Conservation (phyloP, 1,140 invertebrate species). For the Drosophila pachea region DNA sequence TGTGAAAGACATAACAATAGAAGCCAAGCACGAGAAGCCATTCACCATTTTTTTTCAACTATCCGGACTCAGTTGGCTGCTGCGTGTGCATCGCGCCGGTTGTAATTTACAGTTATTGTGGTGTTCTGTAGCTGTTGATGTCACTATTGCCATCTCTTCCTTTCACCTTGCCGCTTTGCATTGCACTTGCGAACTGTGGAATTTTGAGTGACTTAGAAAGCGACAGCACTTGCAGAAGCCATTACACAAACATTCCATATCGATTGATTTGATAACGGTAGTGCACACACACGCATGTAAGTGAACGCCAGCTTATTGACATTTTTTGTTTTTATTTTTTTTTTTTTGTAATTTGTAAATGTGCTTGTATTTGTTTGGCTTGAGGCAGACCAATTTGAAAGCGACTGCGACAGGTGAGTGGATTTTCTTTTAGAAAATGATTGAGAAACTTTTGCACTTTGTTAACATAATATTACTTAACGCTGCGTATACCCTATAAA, state of each 20-base stretch:
- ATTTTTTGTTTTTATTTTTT: not conserved
- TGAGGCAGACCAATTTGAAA: not conserved
- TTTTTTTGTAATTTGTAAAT: too few species aligned
- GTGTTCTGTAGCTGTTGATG: not conserved
- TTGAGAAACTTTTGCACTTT: conserved; percentile 4
- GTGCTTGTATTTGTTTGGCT: not conserved
- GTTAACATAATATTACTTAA: not conserved
- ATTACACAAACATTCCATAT: conserved; percentile 18
- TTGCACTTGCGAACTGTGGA: conserved; percentile 25
- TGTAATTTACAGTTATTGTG: conserved; percentile 20
- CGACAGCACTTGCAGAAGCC: conserved; percentile 19
- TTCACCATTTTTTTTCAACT: conserved; percentile 31
- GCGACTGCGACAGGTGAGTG: conserved; percentile 16
- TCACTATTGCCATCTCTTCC: conserved; percentile 1
- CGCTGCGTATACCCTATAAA: conserved; percentile 3
- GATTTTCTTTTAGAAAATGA: not conserved
- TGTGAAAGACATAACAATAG: conserved; percentile 19
- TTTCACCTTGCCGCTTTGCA: not conserved
- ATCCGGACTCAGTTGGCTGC: conserved; percentile 26
- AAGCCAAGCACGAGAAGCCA: conserved; percentile 25
- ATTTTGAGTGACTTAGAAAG: conserved; percentile 33
- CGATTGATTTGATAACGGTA: conserved; percentile 18
- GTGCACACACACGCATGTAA: not conserved
- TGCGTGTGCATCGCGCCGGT: conserved; percentile 32
- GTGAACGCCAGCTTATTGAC: conserved; percentile 20